Conservation (phyloP, 2,113 vertebrate genomes). For the Ifrita kowaldi region DNA sequence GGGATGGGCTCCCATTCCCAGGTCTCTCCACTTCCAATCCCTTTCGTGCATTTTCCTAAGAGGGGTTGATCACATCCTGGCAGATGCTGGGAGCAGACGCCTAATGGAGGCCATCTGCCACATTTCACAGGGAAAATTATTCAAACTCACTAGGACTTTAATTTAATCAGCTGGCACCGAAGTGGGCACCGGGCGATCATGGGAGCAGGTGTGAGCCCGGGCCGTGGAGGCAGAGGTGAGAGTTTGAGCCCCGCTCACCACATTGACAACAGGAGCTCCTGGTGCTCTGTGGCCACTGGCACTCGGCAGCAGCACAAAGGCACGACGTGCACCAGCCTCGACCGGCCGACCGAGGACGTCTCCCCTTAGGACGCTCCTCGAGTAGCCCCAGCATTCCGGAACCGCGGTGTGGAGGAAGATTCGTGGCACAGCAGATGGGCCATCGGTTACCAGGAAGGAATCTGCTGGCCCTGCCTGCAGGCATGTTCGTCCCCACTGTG, state of each 20-base stretch:
- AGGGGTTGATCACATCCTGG: constrained; percentile 46
- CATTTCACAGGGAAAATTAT: constrained; percentile 49
- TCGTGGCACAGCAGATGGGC: background rate
- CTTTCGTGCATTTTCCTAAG: constrained; percentile 21
- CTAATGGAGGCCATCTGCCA: constrained; percentile 64
- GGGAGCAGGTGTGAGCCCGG: constrained; percentile 34
- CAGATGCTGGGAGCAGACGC: constrained; percentile 62
- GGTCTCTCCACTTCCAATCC: constrained; percentile 34
- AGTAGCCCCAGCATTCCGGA: fast-evolving
- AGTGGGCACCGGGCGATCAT: constrained; percentile 19
- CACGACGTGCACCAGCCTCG: fast-evolving
- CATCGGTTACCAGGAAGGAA: fast-evolving
- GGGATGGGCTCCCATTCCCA: background rate
- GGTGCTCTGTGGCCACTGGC: fast-evolving
- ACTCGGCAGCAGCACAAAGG: fast-evolving
- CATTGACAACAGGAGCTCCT: fast-evolving
- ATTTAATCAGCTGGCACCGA: constrained; percentile 56
- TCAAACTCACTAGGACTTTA: constrained; percentile 39
- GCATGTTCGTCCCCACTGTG: fast-evolving
- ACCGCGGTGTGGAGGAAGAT: fast-evolving
- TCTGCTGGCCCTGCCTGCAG: fast-evolving
- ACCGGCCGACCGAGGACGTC: fast-evolving
- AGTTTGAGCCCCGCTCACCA: background rate
- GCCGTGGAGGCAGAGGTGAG: background rate
- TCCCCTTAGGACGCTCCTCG: background rate